These are phyloP conservation scores for Beris morrisii DNA, from an alignment of 2,888 invertebrate species.

Conservation along the genomic window DNA sequence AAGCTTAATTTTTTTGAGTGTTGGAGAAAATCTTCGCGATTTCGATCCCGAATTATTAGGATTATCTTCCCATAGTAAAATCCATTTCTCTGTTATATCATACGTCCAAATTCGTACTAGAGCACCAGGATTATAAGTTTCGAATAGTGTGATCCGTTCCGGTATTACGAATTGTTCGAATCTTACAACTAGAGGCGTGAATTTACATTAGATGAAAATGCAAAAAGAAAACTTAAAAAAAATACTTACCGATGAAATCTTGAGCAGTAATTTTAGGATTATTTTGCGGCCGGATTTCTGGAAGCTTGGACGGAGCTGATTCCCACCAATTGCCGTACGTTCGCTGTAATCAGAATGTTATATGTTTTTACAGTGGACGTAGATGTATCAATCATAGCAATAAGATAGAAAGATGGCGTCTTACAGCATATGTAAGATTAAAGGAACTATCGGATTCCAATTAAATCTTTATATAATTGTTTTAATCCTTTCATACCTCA, in stretches of 20 bases:
- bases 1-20: conserved; percentile 62
- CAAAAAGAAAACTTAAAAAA: conserved; percentile 33
- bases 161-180: conserved; percentile 55
- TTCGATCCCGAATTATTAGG: conserved; percentile 64
- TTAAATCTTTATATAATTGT: no score
- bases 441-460: no score
- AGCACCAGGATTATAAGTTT: conserved; percentile 85
- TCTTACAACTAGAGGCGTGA: conserved; percentile 47
- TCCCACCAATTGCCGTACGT: conserved; percentile 87
- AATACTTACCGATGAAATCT: conserved; percentile 74
- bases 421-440: no score
- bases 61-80: conserved; percentile 74
- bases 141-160: conserved; percentile 69
- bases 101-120: conserved; percentile 79
- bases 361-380: neutral
- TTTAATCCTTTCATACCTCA: no score
- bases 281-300: conserved; percentile 76
- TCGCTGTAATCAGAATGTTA: conserved; percentile 60
- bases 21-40: conserved; percentile 77
- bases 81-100: conserved; percentile 62
- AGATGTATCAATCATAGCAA: conserved; percentile 2
- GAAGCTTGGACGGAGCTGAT: conserved; percentile 69
- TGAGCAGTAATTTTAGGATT: conserved; percentile 67
- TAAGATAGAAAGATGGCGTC: no score
- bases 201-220: neutral